These are phyloP conservation scores for Strix aluco DNA, from an alignment of 2,113 vertebrate species.

Conservation along the genomic window DNA sequence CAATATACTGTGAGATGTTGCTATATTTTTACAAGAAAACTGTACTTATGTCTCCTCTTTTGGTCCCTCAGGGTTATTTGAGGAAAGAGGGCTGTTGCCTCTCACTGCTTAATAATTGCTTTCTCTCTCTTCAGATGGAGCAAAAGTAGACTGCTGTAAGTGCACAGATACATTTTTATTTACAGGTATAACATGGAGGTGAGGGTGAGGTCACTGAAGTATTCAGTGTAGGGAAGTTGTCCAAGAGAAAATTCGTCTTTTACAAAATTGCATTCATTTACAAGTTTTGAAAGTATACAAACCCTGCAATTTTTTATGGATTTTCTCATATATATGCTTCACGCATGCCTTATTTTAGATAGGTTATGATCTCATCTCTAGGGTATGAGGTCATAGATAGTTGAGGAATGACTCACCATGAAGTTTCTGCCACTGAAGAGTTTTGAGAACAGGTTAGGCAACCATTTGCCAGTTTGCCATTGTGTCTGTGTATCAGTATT, in stretches of 20 bases:
- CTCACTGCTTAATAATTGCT: background rate
- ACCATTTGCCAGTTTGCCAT: background rate
- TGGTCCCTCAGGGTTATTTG: background rate
- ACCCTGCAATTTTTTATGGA: fast-evolving
- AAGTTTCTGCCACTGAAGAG: background rate
- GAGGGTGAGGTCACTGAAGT: background rate
- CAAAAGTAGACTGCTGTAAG: background rate
- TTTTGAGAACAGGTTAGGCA: background rate
- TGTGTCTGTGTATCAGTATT: background rate
- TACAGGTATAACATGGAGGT: background rate
- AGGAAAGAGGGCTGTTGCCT: background rate
- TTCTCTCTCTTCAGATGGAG: background rate
- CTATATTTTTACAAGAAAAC: background rate
- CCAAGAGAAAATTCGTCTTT: background rate
- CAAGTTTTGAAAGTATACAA: background rate
- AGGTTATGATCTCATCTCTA: background rate
- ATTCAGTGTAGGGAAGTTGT: background rate
- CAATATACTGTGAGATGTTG: background rate
- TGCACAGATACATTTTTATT: background rate
- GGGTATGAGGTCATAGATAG: background rate
- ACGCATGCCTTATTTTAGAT: background rate
- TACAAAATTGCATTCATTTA: fast-evolving
- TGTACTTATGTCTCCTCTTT: background rate
- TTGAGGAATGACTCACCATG: background rate
- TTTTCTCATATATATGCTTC: background rate